Evolutionary conservation across 2,797 vertebrate genomes (phyloP).

Genomic region (Tiaroga cobitis): DNA sequence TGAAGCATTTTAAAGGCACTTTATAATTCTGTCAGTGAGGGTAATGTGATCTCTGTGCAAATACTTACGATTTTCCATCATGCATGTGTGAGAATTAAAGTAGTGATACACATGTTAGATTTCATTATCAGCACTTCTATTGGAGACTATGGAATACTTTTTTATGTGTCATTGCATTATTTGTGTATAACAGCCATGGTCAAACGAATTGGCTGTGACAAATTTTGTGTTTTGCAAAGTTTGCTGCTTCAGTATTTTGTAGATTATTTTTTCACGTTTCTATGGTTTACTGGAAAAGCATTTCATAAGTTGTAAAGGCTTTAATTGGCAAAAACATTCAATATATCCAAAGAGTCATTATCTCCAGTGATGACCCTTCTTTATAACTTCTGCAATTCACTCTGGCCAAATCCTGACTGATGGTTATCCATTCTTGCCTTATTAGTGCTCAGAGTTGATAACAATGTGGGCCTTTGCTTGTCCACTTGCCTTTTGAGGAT

Average conservation of each 20-base stretch:
- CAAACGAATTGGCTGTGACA: neutral
- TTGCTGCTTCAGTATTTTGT: neutral
- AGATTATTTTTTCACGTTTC: neutral
- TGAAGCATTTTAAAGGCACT: constrained; percentile 85
- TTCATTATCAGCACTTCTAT: constrained; percentile 28
- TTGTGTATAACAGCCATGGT: constrained; percentile 2
- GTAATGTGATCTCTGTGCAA: constrained; percentile 49
- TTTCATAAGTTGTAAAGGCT: neutral
- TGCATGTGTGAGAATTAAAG: constrained; percentile 36
- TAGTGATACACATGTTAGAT: constrained; percentile 30
- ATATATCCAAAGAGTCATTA: neutral
- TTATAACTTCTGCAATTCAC: neutral
- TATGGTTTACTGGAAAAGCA: neutral
- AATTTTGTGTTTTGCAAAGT: neutral
- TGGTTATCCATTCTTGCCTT: neutral
- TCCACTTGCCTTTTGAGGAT: neutral
- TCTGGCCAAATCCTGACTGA: neutral
- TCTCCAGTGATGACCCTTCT: neutral
- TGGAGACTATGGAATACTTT: neutral
- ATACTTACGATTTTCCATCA: constrained; percentile 51
- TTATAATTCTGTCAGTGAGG: constrained; percentile 87
- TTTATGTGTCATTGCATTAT: constrained; percentile 25
- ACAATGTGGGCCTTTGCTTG: neutral
- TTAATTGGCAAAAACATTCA: neutral
- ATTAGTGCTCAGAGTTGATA: neutral